Percentiles rank a stretch among this genome's conserved stretches.
Evolutionary conservation across 1,140 invertebrate species (phyloP).

Genomic region (Drosophila triauraria): DNA sequence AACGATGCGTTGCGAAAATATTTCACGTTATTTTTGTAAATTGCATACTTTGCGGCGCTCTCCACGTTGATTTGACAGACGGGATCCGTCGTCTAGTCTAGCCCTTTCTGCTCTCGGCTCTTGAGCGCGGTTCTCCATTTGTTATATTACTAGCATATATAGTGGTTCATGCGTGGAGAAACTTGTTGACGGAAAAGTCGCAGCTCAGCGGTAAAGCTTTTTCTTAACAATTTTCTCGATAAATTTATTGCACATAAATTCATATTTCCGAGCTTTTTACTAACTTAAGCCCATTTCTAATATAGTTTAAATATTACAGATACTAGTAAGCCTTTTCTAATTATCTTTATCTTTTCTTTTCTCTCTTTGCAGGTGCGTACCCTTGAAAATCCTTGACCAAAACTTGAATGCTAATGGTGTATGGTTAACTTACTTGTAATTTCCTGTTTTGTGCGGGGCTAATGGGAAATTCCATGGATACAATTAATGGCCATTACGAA

Average conservation of each 20-base stretch:
- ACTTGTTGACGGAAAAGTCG: constrained; percentile 7
- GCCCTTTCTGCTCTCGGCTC: not conserved
- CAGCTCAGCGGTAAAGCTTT: not conserved
- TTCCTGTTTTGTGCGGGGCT: constrained; percentile 21
- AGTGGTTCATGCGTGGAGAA: constrained; percentile 4
- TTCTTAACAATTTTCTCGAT: not conserved
- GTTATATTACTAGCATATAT: constrained; percentile 14
- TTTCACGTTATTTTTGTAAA: constrained; percentile 69
- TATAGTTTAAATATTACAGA: not conserved
- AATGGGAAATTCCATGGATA: constrained; percentile 73
- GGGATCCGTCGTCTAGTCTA: constrained; percentile 11
- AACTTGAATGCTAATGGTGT: constrained; percentile 37
- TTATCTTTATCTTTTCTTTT: not conserved
- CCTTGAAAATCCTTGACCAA: constrained; percentile 11
- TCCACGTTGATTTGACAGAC: constrained; percentile 57
- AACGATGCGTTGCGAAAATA: constrained; percentile 61
- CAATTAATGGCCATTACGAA: constrained; percentile 73
- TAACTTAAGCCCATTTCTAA: not conserved
- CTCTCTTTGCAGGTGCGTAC: constrained; percentile 64
- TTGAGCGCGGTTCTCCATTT: constrained; percentile 22
- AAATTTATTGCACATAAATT: not conserved
- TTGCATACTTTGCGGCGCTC: constrained; percentile 61
- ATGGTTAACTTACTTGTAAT: constrained; percentile 7
- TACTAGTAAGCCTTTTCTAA: not conserved
- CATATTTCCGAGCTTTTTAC: not conserved